phyloP scores from a whole-genome alignment of 2,113 vertebrate genomes.

The Apteryx mantelli region DNA sequence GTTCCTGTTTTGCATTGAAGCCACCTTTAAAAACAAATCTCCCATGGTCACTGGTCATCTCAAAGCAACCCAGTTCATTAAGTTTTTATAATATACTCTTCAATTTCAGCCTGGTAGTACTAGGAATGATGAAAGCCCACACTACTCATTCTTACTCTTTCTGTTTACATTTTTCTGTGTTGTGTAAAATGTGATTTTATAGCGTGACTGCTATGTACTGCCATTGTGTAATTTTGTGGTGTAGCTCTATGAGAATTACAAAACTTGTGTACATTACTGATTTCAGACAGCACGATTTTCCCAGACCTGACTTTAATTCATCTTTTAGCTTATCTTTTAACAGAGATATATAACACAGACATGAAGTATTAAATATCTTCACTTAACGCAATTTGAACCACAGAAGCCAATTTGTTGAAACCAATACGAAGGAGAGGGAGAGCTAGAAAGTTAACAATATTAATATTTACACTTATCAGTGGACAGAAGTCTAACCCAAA shows the following conservation, averaged over 20 bases:
- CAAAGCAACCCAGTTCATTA: background rate
- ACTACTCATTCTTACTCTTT: background rate
- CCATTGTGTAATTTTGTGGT: background rate
- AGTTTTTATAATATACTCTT: background rate
- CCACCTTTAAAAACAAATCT: background rate
- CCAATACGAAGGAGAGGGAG: background rate
- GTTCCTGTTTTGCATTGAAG: background rate
- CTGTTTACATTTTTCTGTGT: background rate
- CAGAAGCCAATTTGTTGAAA: background rate
- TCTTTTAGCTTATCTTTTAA: background rate
- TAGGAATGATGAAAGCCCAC: background rate
- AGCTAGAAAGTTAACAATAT: rapidly evolving
- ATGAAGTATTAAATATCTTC: background rate
- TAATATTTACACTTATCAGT: background rate
- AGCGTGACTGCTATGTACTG: background rate
- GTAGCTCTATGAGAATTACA: background rate
- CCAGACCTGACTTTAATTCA: background rate
- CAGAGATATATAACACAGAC: background rate
- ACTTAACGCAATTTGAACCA: background rate
- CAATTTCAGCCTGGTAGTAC: background rate
- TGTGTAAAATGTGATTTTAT: background rate
- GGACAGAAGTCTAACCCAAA: background rate
- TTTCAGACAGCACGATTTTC: background rate
- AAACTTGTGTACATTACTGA: background rate
- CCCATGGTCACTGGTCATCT: background rate